Evolutionary conservation across 2,113 vertebrate species (phyloP).

Genomic region (Orthonyx spaldingii): DNA sequence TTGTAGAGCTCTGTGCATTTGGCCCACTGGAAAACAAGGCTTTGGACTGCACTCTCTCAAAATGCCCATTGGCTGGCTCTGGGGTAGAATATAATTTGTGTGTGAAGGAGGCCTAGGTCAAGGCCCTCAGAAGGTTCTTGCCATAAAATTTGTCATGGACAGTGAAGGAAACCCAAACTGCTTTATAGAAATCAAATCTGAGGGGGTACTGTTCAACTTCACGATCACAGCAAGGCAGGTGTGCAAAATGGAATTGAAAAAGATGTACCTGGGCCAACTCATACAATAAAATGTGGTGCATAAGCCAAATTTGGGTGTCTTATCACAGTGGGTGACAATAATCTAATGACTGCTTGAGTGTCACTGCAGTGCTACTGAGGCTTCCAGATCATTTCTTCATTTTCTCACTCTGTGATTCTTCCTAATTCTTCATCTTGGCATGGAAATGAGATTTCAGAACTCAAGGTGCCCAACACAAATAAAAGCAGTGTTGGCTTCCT

Average conservation of each 20-base stretch:
- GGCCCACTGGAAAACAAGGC: background rate
- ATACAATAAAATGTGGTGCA: background rate
- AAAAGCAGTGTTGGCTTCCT: background rate
- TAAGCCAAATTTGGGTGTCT: background rate
- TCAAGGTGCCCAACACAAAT: background rate
- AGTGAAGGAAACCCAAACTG: background rate
- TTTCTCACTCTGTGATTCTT: background rate
- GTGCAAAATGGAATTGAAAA: background rate
- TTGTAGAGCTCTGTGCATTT: background rate
- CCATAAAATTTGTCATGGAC: background rate
- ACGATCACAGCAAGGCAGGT: background rate
- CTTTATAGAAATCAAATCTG: background rate
- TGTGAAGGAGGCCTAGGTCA: background rate
- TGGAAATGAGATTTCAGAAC: background rate
- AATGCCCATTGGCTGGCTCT: background rate
- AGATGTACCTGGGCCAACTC: background rate
- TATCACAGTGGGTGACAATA: background rate
- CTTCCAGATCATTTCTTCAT: background rate
- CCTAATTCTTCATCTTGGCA: background rate
- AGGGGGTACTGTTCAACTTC: background rate
- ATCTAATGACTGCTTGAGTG: background rate
- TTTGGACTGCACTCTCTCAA: background rate
- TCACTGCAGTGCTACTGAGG: background rate
- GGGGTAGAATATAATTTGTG: background rate
- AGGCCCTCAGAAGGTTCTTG: background rate